Conservation (phyloP, 2,113 vertebrate species). For the Crypturellus undulatus region DNA sequence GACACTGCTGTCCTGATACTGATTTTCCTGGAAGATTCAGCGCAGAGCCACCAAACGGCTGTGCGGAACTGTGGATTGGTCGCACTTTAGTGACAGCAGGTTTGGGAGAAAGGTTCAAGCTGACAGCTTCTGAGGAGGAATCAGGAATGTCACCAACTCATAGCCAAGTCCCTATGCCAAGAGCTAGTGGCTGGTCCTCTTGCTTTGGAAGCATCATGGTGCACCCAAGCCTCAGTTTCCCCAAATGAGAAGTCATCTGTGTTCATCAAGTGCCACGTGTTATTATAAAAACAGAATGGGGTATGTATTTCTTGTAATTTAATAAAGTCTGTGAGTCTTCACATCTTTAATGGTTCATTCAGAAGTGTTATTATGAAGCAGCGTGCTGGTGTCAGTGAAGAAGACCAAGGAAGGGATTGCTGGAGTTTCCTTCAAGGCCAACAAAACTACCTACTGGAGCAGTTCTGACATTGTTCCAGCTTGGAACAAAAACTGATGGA, state of each 20-base stretch:
- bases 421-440: background rate
- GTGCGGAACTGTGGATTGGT: background rate
- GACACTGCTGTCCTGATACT: accelerated
- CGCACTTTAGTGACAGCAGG: background rate
- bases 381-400: no score
- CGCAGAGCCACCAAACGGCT: background rate
- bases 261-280: background rate
- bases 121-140: background rate
- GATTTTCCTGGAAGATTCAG: background rate
- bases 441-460: background rate
- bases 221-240: background rate
- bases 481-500: background rate
- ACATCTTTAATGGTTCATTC: background rate
- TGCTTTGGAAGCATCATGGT: background rate
- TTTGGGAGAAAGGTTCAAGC: background rate
- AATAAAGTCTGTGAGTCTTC: background rate
- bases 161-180: background rate
- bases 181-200: accelerated
- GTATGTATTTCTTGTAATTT: background rate
- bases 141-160: background rate
- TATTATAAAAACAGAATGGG: background rate
- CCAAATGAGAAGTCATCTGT: background rate
- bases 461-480: background rate
- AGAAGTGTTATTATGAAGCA: background rate
- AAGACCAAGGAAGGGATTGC: background rate